phyloP scores from a whole-genome alignment of 2,888 invertebrate genomes.

The Agriopis aurantiaria region DNA sequence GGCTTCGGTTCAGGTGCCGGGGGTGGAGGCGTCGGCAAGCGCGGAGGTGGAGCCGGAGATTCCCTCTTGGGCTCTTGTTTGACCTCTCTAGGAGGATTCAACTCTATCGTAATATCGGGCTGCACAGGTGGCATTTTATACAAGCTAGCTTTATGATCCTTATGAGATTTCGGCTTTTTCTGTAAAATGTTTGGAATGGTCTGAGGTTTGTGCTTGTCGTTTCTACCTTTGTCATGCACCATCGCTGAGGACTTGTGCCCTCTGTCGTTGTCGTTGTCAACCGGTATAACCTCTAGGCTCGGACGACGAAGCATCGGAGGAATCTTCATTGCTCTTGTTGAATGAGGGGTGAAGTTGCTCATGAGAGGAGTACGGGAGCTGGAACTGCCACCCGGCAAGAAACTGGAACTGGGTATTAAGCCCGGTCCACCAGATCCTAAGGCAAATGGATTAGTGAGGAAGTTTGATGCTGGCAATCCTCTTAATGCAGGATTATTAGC shows the following conservation, averaged over 20 bases:
- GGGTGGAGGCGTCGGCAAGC: constrained; percentile 54
- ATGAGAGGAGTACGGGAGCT: constrained; percentile 83
- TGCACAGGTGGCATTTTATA: constrained; percentile 83
- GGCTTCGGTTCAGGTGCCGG: constrained; percentile 51
- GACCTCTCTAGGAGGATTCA: constrained; percentile 79
- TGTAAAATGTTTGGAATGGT: constrained; percentile 82
- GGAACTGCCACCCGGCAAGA: constrained; percentile 67
- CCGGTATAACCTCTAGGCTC: constrained; percentile 84
- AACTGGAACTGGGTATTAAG: constrained; percentile 86
- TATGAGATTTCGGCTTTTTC: constrained; percentile 77
- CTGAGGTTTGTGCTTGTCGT: constrained; percentile 82
- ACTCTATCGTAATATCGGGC: constrained; percentile 87
- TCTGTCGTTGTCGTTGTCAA: constrained; percentile 82
- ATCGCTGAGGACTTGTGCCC: constrained; percentile 63
- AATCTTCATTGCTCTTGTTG: constrained; percentile 87
- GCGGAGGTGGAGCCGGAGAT: constrained; percentile 59
- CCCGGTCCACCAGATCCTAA: constrained; percentile 86
- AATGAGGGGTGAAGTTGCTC: constrained; percentile 85
- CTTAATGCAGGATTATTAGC: constrained; percentile 80
- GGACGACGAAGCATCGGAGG: constrained; percentile 87
- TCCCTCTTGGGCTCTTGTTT: constrained; percentile 60
- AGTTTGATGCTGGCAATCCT: constrained; percentile 71
- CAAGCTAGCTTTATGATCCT: constrained; percentile 78
- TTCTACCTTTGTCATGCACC: constrained; percentile 74
- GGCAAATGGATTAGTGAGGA: constrained; percentile 84